Evolutionary conservation across 1,140 invertebrate species (phyloP), one percentile per base, ranked within the genome.

Genomic region (Cyphomyrmex costatus): DNA sequence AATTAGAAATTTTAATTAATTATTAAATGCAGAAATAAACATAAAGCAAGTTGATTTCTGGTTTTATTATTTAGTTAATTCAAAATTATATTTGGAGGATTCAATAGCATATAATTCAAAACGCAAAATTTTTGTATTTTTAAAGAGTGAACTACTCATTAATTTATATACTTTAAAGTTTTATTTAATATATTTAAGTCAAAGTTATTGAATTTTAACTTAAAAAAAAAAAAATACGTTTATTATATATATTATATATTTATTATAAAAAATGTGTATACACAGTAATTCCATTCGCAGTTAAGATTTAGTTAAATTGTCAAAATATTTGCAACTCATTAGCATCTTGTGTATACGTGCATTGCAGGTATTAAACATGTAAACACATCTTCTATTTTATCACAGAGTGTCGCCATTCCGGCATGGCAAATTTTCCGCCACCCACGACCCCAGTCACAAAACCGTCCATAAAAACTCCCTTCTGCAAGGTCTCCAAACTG

Each of bases 401-500:
- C 73, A 8, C 87, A 95, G 94, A 95, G 91, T 93, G 93, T 90
- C 91, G 94, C 51, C 95, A 95, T 91, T 92, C 94, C 16, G 94
- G 94, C 21, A 91, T 92, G 49, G 89, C 91, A 8, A 93, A 90
- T 85, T 92, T 94, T 30, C 93, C 94, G 42, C 93, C 94, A 8
- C 94, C 94, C 3, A 76, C 93, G 21, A 94, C 91, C 14, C 94
- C 93, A 3, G 49, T 89, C 5, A 89, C 92, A 19, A 94, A 94
- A 76, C 79, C 93, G 30, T 36, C 90, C 6, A 86, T 94, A 91
- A 96, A 94, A 82, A 95, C 94, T 2, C 93, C 94, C 0, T 95
- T 94, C 63, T 95, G 94, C 86, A 95, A 95, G 63, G 87, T 95
- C 10, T 93, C 94, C 27, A 95, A 95, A 51, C 65, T 95, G 36